These are phyloP conservation scores for Pantherophis guttatus DNA, from an alignment of 2,113 vertebrate genomes.

Conservation along the genomic window DNA sequence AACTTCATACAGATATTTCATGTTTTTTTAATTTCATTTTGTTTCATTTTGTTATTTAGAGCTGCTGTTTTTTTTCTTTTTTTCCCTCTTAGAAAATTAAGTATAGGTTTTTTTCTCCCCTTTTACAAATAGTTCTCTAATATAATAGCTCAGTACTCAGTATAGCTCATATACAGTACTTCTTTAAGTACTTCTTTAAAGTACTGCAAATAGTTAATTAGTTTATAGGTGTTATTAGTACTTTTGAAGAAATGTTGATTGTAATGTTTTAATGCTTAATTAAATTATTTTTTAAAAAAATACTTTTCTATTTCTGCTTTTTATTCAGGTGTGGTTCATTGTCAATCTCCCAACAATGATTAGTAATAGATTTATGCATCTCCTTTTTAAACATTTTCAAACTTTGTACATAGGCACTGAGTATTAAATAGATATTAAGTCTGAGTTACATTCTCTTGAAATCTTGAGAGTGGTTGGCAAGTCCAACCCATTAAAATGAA, in stretches of 20 bases:
- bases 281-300: background rate
- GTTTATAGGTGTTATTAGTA: background rate
- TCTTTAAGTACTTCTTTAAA: background rate
- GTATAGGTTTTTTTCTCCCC: background rate
- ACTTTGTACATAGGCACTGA: background rate
- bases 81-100: background rate
- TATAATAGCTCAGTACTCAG: background rate
- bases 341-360: background rate
- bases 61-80: background rate
- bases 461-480: background rate
- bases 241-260: background rate
- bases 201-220: background rate
- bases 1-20: background rate
- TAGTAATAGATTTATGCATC: background rate
- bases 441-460: background rate
- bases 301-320: background rate
- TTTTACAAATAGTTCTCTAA: background rate
- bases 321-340: background rate
- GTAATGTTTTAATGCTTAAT: background rate
- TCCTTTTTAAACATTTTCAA: background rate
- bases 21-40: background rate
- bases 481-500: background rate
- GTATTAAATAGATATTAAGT: background rate
- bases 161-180: background rate
- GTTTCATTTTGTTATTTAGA: background rate